These are phyloP conservation scores for Trididemnum nubilum DNA, from an alignment of 23 tunicate genomes.

Conservation along the genomic window DNA sequence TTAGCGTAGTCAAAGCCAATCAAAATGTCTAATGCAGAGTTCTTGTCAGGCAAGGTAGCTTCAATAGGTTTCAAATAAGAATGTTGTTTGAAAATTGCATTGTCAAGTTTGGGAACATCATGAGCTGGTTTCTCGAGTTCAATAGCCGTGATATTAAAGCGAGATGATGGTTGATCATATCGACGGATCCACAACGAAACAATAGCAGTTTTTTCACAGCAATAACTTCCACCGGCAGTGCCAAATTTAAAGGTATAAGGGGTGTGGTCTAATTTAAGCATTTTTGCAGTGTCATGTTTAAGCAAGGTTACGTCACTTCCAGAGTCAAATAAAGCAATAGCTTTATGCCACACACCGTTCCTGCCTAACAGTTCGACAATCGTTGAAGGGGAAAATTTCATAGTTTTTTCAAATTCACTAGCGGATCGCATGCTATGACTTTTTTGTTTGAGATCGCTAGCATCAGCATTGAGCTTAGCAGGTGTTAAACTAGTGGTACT, in stretches of 20 bases:
- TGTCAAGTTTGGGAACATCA: neutral
- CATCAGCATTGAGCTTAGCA: neutral
- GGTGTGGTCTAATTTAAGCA: neutral
- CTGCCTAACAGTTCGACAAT: neutral
- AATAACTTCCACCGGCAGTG: neutral
- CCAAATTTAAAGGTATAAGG: neutral
- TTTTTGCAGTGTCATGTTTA: neutral
- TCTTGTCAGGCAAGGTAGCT: neutral
- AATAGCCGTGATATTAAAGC: neutral
- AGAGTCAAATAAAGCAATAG: neutral
- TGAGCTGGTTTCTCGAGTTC: slow-evolving; percentile 10
- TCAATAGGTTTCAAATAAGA: neutral
- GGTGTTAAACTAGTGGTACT: no score
- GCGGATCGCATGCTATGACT: neutral
- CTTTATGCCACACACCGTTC: slow-evolving; percentile 3
- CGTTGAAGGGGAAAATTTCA: neutral
- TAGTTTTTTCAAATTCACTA: neutral
- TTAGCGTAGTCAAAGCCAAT: neutral
- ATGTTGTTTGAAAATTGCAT: neutral
- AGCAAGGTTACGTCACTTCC: neutral
- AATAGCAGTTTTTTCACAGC: neutral
- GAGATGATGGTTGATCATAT: neutral
- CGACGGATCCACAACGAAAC: slow-evolving; percentile 2
- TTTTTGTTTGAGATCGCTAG: neutral
- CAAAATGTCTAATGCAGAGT: neutral